phyloP scores from a whole-genome alignment of 2,797 vertebrate species.

The Semaprochilodus insignis region DNA sequence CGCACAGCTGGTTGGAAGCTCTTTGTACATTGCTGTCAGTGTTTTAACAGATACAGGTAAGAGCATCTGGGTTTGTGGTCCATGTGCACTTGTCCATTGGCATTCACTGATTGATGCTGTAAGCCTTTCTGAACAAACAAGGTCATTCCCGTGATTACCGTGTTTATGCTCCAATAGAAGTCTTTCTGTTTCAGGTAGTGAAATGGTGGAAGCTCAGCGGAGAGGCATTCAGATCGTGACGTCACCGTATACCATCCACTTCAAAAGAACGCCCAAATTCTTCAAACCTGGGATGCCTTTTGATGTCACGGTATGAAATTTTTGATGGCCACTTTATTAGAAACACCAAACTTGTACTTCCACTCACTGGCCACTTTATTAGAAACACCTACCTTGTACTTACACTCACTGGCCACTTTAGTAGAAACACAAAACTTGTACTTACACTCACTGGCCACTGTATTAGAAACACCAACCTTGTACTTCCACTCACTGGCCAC shows the following conservation, averaged over 20 bases:
- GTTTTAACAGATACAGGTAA: constrained; percentile 84
- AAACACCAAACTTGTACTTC: not conserved
- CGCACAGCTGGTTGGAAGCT: constrained; percentile 30
- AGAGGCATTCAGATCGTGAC: constrained; percentile 58
- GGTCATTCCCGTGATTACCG: no score
- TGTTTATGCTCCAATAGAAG: no score
- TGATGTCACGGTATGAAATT: constrained; percentile 44
- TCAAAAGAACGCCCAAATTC: constrained; percentile 57
- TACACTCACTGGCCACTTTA: no score
- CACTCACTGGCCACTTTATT: not conserved
- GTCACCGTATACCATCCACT: constrained; percentile 58
- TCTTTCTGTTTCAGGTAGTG: constrained; percentile 43
- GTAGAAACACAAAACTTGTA: no score
- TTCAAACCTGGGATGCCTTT: constrained; percentile 61
- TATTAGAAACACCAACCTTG: not conserved
- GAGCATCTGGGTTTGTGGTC: not conserved
- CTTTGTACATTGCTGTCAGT: constrained; percentile 35
- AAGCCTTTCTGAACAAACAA: no score
- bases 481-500: no score
- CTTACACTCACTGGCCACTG: not conserved
- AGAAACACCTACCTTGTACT: not conserved
- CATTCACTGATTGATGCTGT: no score
- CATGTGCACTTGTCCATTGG: not conserved
- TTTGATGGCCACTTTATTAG: not conserved
- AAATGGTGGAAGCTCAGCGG: constrained; percentile 68